Evolutionary conservation across 2,888 invertebrate species (phyloP), one percentile per base, ranked within the genome.

Genomic region (Drosophila atripex): DNA sequence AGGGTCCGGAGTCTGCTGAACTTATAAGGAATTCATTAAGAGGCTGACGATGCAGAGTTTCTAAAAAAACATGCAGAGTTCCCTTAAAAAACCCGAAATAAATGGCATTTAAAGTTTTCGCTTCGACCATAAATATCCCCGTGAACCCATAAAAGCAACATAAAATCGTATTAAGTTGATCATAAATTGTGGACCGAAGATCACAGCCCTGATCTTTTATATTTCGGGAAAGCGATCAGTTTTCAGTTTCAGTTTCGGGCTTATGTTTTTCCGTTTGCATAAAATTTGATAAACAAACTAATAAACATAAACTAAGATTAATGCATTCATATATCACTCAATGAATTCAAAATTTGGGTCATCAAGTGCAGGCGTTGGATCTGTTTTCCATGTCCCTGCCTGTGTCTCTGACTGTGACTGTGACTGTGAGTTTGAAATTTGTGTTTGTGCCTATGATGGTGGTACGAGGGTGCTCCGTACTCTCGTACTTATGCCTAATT

Each of bases 261-360:
- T 56, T 32, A 43, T 73, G 50, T 16, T 41, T 2, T 35, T 46
- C 66, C 71, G 68, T 68, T 76, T 72, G 77, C 75, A 76, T 76
- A 60, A 58, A 76, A 76, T 66, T 61, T 45, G 72, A 86, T 76
- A 75, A 60, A 50, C 39, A 77, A 49, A 63, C 57, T 38, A 68
- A 78, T 87, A 76, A 87, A 85, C 82, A 86, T 83, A 83, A 83
- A 84, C 86, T 71, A 86, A 86, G 86, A 85, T 85, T 86, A 88
- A 84, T 84, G 84, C 88, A 83, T 63, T 64, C 78, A 84, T 84
- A 88, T 84, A 86, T 85, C 88, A 85, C 88, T 85, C 88, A 86
- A 79, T 54, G 28, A 65, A 57, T 69, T 68, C 65, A 71, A 73
- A 83, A 83, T 86, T 69, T 87, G 88, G 83, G 83, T 87, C 86